Evolutionary conservation across 2,113 vertebrate genomes (phyloP), one percentile per base, ranked within the genome.

Genomic region (Ptychochromis oligacanthus): DNA sequence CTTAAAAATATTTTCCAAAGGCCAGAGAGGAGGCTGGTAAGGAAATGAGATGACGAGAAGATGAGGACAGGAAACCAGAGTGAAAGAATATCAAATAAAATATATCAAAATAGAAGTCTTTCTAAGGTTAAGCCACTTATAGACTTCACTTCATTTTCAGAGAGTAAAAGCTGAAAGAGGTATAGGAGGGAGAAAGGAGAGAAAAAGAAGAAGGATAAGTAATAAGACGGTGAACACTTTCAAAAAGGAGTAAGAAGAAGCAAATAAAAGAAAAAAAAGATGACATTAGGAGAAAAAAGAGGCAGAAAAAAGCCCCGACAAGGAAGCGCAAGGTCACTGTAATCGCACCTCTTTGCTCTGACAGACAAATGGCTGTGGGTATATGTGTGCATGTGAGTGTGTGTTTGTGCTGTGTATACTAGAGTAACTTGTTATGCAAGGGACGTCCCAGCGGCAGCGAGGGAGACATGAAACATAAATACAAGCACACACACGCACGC

Each of bases 391-490:
- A 20, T 77, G 60, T 59, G 22, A 58, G 65, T 46, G 1, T 67
- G 64, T 49, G 64, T 70, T 28, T 70, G 22, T 70, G 64, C 22
- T 49, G 64, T 67, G 64, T 52, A 43, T 31, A 70, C 65, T 70
- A 67, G 20, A 80, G 60, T 59, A 67, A 77, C 38, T 77, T 83
- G 81, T 76, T 80, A 80, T 85, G 80, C 36, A 57, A 79, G 61
- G 81, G 67, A 84, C 56, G 79, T 82, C 85, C 88, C 82, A 20
- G 75, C 76, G 17, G 43, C 64, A 72, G 74, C 7, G 10, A 75
- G 60, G 59, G 24, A 59, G 58, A 58, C 77, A 13, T 40, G n/a
- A 46, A 76, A 56, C 82, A 81, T 24, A 76, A 28, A 84, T 4
- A 81, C 36, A 84, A 6, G 74, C 40, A 12, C 38, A 11, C 20